phyloP scores from a whole-genome alignment of 2,113 vertebrate species.

The Gulo gulo region DNA sequence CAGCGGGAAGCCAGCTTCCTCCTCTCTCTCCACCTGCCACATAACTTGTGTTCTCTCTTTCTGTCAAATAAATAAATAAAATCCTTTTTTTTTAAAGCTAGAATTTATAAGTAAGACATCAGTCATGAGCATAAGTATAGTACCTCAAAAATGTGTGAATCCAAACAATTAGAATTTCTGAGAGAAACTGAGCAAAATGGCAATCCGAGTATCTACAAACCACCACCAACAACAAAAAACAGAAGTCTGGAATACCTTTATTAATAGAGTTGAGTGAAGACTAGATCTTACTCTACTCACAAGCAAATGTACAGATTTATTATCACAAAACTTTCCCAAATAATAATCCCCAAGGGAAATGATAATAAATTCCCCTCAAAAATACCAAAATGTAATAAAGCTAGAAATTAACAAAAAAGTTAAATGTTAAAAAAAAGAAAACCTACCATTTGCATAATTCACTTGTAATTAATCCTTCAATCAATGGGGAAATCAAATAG shows the following conservation, averaged over 20 bases:
- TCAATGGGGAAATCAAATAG: conserved; percentile 18
- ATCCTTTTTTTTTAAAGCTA: background rate
- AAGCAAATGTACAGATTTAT: background rate
- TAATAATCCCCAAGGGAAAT: background rate
- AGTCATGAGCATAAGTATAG: background rate
- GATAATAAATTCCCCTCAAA: background rate
- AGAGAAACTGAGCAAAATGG: background rate
- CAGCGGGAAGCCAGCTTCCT: too few relatives aligned
- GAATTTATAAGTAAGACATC: background rate
- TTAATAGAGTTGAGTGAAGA: background rate
- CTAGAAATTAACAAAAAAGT: conserved; percentile 12
- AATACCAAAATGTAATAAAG: background rate
- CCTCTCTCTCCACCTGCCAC: too few relatives aligned
- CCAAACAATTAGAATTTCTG: background rate
- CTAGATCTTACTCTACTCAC: background rate
- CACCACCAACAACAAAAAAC: background rate
- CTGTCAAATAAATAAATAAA: too few relatives aligned
- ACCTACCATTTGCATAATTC: background rate
- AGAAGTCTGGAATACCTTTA: background rate
- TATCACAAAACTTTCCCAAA: background rate
- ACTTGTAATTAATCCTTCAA: conserved; percentile 35
- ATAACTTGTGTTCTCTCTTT: too few relatives aligned
- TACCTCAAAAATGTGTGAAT: background rate
- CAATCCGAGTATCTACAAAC: background rate
- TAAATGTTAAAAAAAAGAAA: background rate